A percentile compares a stretch with the other conserved stretches of the same genome.
Evolutionary conservation across 2,888 invertebrate species (phyloP).

Genomic region (Pantelozetes paolii): DNA sequence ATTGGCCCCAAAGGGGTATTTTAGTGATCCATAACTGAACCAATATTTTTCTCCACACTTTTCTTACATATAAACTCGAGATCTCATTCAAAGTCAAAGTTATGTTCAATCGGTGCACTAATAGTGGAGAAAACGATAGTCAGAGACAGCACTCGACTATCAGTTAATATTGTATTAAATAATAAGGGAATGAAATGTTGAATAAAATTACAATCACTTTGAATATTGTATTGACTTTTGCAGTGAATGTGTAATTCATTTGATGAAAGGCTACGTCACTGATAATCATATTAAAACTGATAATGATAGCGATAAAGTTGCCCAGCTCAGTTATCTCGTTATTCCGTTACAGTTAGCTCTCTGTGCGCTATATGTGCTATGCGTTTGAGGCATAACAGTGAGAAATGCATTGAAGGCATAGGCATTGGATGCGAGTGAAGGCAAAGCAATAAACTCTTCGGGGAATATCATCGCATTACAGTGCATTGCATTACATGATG

Average conservation of each 20-base stretch:
- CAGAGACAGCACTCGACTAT: neutral
- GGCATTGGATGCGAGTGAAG: neutral
- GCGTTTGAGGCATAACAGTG: neutral
- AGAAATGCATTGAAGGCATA: neutral
- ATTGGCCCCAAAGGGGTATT: constrained; percentile 7
- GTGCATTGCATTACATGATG: constrained; percentile 11
- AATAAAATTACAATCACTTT: neutral
- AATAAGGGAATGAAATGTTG: neutral
- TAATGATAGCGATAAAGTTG: constrained; percentile 20
- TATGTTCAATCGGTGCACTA: neutral
- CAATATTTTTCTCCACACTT: constrained; percentile 12
- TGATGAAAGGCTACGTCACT: constrained; percentile 22
- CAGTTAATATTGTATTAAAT: constrained; percentile 1
- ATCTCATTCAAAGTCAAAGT: neutral
- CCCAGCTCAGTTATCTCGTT: constrained; percentile 21
- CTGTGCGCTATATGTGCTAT: neutral
- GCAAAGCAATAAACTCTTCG: constrained; percentile 6
- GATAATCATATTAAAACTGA: constrained; percentile 22
- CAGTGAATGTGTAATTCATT: neutral
- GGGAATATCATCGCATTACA: constrained; percentile 18
- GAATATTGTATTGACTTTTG: constrained; percentile 3
- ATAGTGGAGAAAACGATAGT: neutral
- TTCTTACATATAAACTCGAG: constrained; percentile 21
- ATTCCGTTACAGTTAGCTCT: neutral
- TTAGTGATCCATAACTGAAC: constrained; percentile 9